These are phyloP conservation scores for Phalanger gymnotis DNA, from an alignment of 2,797 vertebrate genomes.

Conservation along the genomic window DNA sequence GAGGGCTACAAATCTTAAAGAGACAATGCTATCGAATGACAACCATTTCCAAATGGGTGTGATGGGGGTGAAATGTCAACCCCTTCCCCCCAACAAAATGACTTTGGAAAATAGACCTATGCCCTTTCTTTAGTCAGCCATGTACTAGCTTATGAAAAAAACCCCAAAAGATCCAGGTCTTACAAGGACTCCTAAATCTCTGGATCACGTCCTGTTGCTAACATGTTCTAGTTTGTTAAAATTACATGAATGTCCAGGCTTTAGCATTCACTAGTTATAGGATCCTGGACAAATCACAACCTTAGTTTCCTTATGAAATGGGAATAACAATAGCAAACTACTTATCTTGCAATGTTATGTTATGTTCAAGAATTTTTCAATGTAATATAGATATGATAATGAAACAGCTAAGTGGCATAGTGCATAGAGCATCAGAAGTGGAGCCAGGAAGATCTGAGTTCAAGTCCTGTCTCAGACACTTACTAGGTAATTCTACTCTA, in stretches of 20 bases:
- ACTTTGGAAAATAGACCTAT: conserved; percentile 68
- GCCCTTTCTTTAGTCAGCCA: conserved; percentile 35
- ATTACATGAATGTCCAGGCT: conserved; percentile 20
- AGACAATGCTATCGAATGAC: conserved; percentile 75
- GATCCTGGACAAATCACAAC: neutral
- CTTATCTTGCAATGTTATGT: neutral
- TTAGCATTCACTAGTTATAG: neutral
- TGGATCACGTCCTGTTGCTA: conserved; percentile 63
- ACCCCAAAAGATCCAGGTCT: conserved; percentile 11
- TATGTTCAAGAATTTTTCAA: neutral
- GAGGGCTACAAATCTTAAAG: conserved; percentile 73
- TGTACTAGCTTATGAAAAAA: conserved; percentile 56
- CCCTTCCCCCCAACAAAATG: conserved; percentile 52
- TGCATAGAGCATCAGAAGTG: neutral
- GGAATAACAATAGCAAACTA: neutral
- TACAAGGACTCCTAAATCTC: conserved; percentile 22
- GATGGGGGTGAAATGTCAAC: conserved; percentile 45
- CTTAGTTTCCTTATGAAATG: neutral
- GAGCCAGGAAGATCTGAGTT: neutral
- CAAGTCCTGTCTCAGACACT: neutral
- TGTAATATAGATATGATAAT: neutral
- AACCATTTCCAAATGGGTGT: conserved; percentile 74
- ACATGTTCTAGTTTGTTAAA: conserved; percentile 65
- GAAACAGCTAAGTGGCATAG: neutral
- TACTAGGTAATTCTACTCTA: neutral